A percentile compares a stretch with the other conserved stretches of the same genome.
Evolutionary conservation across 2,797 vertebrate species (phyloP).

Genomic region (Huso huso): DNA sequence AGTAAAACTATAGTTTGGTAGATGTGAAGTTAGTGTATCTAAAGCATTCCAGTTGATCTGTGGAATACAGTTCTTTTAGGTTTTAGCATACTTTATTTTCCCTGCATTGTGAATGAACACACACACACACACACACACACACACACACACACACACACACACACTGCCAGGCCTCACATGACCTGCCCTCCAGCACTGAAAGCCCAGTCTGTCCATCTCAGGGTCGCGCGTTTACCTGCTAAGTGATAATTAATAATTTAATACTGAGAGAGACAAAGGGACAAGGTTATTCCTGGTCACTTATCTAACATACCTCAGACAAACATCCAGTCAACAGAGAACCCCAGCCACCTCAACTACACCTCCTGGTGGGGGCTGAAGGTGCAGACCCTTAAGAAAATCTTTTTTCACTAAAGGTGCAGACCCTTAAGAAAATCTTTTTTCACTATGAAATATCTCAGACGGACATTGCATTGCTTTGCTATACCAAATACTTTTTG

Average conservation of each 20-base stretch:
- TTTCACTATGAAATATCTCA: neutral
- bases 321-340: neutral
- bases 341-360: no score
- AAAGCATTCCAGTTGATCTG: no score
- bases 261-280: neutral
- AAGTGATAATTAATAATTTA: neutral
- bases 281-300: neutral
- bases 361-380: neutral
- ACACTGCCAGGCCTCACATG: neutral
- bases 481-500: no score
- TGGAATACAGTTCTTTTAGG: no score
- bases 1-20: no score
- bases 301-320: neutral
- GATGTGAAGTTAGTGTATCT: no score
- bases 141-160: no score
- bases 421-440: neutral
- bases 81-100: neutral
- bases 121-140: neutral
- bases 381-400: neutral
- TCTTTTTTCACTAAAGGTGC: neutral
- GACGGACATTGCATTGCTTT: no score
- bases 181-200: neutral
- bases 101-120: neutral
- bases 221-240: conserved; percentile 23
- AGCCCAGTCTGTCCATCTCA: conserved; percentile 35